Conservation (phyloP, 2,797 vertebrate species). For the Premnoplex brunnescens region DNA sequence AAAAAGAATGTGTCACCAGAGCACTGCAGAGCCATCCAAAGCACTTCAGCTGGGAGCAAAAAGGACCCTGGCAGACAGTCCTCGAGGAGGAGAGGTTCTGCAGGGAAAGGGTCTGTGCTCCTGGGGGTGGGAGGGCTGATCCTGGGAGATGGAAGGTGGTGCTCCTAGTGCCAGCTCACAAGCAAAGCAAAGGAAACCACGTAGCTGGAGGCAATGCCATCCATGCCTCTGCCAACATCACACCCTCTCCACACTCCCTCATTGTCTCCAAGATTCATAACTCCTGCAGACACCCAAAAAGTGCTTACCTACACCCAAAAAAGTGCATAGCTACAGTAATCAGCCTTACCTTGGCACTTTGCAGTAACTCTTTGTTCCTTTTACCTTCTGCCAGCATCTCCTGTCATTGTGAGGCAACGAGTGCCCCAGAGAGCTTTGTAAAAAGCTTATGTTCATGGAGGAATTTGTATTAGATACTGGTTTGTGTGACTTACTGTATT, state of each 20-base stretch:
- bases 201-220: not conserved
- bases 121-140: not conserved
- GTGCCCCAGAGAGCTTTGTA: constrained; percentile 61
- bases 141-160: not conserved
- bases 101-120: not conserved
- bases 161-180: not conserved
- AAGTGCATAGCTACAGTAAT: not conserved
- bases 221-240: not conserved
- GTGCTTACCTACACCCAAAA: not conserved
- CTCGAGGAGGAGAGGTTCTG: not conserved
- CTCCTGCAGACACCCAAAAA: not conserved
- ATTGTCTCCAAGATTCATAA: not conserved
- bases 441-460: constrained; percentile 57
- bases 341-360: not conserved
- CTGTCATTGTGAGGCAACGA: constrained; percentile 25
- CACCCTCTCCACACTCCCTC: not conserved
- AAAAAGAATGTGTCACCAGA: not conserved
- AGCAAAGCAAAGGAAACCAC: not conserved
- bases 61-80: not conserved
- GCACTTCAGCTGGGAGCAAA: not conserved
- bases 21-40: not conserved
- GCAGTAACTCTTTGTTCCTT: not conserved
- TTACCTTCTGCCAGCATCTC: not conserved
- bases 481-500: constrained; percentile 68
- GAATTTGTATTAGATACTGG: constrained; percentile 53